Evolutionary conservation across 2,113 vertebrate species (phyloP).

Genomic region (Rhinogobius similis): DNA sequence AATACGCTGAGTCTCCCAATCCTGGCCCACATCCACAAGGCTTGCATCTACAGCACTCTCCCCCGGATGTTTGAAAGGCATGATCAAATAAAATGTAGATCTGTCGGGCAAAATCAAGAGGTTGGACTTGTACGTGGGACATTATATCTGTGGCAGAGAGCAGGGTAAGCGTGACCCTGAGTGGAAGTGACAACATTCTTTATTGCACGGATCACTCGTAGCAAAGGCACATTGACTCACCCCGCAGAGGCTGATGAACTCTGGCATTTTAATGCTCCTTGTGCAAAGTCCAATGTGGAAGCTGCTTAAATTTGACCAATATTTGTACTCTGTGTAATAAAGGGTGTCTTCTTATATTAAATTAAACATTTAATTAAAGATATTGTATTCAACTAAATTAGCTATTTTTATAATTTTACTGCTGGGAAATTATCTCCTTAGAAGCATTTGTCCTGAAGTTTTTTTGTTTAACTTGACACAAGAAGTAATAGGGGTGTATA

Average conservation of each 20-base stretch:
- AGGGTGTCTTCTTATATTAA: not conserved
- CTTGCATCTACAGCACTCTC: constrained; percentile 38
- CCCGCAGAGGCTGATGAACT: constrained; percentile 58
- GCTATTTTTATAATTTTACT: too few species aligned
- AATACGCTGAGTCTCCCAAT: constrained; percentile 62
- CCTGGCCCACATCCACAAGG: constrained; percentile 25
- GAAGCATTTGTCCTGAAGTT: too few species aligned
- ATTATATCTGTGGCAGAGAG: constrained; percentile 32
- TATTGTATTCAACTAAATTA: not conserved
- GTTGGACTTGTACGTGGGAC: constrained; percentile 15
- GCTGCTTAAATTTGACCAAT: constrained; percentile 25
- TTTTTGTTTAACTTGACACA: too few species aligned
- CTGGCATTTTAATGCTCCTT: constrained; percentile 62
- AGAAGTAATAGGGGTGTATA: too few species aligned
- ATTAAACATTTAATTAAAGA: not conserved
- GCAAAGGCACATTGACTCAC: constrained; percentile 69
- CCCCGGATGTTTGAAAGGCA: not conserved
- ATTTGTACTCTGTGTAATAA: constrained; percentile 28
- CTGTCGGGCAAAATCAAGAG: not conserved
- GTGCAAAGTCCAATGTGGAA: constrained; percentile 28
- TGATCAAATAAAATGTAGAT: constrained; percentile 1
- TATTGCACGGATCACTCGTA: constrained; percentile 62
- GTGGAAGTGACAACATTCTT: constrained; percentile 63
- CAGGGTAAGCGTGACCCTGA: constrained; percentile 51
- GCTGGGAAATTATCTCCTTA: too few species aligned